Evolutionary conservation across 2,888 invertebrate species (phyloP).

Genomic region (Coenonympha glycerion): DNA sequence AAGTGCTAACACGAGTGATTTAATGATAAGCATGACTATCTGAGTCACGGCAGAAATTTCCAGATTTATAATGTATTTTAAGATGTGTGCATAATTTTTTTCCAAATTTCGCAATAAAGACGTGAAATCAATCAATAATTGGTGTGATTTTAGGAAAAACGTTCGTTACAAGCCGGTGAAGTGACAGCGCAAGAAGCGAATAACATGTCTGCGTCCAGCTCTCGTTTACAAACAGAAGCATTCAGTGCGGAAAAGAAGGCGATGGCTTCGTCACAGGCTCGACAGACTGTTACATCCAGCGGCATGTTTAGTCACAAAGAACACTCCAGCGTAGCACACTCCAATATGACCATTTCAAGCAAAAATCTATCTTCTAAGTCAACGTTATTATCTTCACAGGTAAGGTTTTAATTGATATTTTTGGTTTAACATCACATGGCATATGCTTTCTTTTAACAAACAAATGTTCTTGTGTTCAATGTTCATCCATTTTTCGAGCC

Average conservation of each 20-base stretch:
- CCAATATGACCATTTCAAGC: slow-evolving; percentile 85
- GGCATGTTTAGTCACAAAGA: slow-evolving; percentile 86
- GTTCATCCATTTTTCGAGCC: slow-evolving; percentile 1
- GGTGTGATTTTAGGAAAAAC: slow-evolving; percentile 81
- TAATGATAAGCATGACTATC: slow-evolving; percentile 47
- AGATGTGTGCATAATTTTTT: slow-evolving; percentile 8
- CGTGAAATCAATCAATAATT: slow-evolving; percentile 11
- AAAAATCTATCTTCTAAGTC: slow-evolving; percentile 82
- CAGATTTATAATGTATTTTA: slow-evolving; percentile 21
- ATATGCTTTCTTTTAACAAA: neutral
- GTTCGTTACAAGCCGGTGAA: slow-evolving; percentile 88
- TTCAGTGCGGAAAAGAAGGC: slow-evolving; percentile 89
- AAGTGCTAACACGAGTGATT: slow-evolving; percentile 42
- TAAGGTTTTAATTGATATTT: slow-evolving; percentile 28
- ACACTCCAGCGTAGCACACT: slow-evolving; percentile 82
- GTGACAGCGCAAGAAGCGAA: slow-evolving; percentile 89
- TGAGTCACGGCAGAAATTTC: slow-evolving; percentile 33
- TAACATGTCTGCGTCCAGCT: slow-evolving; percentile 87
- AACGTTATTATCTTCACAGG: slow-evolving; percentile 75
- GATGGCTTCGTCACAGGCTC: slow-evolving; percentile 84
- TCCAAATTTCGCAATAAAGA: slow-evolving; percentile 12
- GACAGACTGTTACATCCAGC: slow-evolving; percentile 86
- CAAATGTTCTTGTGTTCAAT: neutral
- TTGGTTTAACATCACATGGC: neutral
- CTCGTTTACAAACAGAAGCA: slow-evolving; percentile 89